Conservation (phyloP, 2,113 vertebrate species). For the Toxostoma redivivum region DNA sequence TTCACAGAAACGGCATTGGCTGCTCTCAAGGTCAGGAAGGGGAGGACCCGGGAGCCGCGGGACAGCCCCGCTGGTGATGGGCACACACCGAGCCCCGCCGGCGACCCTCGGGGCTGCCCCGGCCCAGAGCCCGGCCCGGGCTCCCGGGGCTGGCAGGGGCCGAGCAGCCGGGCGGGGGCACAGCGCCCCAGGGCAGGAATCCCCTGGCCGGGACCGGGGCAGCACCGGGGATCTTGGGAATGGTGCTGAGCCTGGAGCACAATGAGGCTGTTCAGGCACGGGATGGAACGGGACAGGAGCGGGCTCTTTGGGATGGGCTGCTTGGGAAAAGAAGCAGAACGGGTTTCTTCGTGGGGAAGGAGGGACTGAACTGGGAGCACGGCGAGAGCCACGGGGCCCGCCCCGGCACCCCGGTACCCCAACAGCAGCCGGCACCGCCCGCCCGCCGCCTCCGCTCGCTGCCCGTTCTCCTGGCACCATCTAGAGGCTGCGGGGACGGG, state of each 20-base stretch:
- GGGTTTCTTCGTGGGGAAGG: neutral
- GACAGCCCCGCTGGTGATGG: neutral
- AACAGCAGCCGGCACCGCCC: neutral
- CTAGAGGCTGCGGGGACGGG: conserved; percentile 37
- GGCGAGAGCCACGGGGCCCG: neutral
- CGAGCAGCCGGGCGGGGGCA: accelerated
- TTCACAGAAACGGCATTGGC: too few species aligned
- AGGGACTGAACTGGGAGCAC: neutral
- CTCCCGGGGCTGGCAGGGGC: neutral
- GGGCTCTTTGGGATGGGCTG: neutral
- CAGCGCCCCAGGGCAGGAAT: accelerated
- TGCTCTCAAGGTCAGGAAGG: neutral
- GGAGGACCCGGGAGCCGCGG: neutral
- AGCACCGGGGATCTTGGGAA: accelerated
- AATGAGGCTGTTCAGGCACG: neutral
- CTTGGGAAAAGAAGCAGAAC: neutral
- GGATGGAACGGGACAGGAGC: accelerated
- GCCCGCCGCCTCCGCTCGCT: neutral
- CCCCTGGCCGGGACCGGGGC: neutral
- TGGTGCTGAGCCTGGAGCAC: neutral
- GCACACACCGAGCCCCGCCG: accelerated
- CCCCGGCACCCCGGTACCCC: neutral
- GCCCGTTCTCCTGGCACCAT: conserved; percentile 51
- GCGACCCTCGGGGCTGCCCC: neutral
- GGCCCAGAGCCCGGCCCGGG: accelerated